phyloP scores from a whole-genome alignment of 2,113 vertebrate species.

The Myocastor coypus region DNA sequence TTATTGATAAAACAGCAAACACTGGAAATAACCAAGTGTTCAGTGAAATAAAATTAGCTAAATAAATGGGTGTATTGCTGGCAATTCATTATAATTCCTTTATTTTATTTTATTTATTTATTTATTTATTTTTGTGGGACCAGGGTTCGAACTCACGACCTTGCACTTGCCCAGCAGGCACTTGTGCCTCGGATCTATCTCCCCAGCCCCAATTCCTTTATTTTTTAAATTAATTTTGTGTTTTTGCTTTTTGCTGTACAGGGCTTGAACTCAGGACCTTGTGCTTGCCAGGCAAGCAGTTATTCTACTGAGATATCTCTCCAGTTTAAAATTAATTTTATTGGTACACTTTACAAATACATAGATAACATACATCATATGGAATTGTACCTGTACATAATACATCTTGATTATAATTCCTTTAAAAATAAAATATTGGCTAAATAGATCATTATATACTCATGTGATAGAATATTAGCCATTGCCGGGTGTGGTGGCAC shows the following conservation, averaged over 20 bases:
- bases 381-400: background rate
- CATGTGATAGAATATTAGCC: background rate
- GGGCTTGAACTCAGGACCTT: no score
- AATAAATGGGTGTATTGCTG: background rate
- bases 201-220: no score
- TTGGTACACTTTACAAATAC: background rate
- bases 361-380: background rate
- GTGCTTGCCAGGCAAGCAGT: no score
- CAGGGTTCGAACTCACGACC: no score
- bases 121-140: no score
- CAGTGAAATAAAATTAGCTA: background rate
- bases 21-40: background rate
- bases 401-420: background rate
- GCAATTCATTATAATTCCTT: background rate
- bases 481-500: no score
- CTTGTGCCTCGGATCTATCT: no score
- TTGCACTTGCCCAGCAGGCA: no score
- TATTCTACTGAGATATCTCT: no score
- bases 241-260: no score
- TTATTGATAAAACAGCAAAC: slow-evolving; percentile 18
- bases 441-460: background rate
- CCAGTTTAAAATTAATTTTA: background rate
- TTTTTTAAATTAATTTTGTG: no score
- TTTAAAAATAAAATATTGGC: background rate
- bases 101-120: no score